Conservation (phyloP, 2,113 vertebrate genomes). For the Colaptes auratus region DNA sequence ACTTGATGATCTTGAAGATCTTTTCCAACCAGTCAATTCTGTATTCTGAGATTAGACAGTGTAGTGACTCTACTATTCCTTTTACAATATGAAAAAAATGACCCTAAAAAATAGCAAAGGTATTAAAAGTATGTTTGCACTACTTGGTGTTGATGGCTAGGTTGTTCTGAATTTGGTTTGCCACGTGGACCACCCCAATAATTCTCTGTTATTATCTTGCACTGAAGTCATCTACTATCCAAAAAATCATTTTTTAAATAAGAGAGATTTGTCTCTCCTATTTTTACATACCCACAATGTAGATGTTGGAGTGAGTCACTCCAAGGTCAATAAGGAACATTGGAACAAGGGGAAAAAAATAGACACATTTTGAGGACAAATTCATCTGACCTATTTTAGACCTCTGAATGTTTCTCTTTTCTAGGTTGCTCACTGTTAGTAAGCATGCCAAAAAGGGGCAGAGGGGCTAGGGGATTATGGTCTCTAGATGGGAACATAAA, state of each 20-base stretch:
- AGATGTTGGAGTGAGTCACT: background rate
- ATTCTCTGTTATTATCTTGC: background rate
- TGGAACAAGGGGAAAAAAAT: background rate
- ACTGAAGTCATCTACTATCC: background rate
- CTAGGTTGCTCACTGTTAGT: background rate
- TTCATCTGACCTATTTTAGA: background rate
- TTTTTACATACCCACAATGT: background rate
- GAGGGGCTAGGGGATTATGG: background rate
- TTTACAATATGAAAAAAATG: background rate
- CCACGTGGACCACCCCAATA: background rate
- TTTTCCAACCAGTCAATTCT: no score
- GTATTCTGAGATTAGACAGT: background rate
- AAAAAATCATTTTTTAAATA: background rate
- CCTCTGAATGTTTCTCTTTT: background rate
- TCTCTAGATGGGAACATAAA: background rate
- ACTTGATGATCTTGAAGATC: no score
- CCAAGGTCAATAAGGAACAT: background rate
- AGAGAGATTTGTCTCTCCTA: background rate
- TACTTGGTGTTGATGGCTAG: background rate
- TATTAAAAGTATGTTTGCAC: background rate
- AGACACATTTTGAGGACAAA: background rate
- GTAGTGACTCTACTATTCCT: background rate
- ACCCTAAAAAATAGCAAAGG: background rate
- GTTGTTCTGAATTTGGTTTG: background rate
- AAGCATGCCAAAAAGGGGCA: accelerated